A percentile compares a stretch with the other conserved stretches of the same genome.
These are phyloP conservation scores for Hypomecis atomaria DNA, from an alignment of 2,888 invertebrate species.

Conservation along the genomic window DNA sequence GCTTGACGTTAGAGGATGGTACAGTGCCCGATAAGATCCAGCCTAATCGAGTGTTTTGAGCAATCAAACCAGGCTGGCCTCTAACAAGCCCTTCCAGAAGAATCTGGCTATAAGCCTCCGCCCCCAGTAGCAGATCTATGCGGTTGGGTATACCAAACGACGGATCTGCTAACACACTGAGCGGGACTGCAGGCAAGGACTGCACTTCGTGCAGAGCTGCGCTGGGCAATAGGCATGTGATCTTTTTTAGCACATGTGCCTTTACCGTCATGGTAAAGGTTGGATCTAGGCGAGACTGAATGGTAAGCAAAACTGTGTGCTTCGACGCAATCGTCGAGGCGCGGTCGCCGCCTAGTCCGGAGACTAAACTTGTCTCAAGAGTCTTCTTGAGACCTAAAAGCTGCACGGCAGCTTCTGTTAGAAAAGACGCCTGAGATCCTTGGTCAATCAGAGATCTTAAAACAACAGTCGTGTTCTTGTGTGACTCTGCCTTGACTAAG, in stretches of 20 bases:
- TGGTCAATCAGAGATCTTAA: no score
- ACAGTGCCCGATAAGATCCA: background rate
- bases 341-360: background rate
- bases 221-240: no score
- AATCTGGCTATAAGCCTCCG: background rate
- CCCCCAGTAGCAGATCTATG: background rate
- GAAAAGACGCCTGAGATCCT: no score
- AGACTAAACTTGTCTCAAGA: background rate
- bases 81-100: background rate
- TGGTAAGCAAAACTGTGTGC: background rate
- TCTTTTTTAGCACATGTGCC: no score
- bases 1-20: background rate
- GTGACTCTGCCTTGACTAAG: no score
- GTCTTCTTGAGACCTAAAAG: conserved; percentile 3
- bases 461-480: no score
- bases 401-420: conserved; percentile 6
- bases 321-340: background rate
- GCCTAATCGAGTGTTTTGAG: conserved; percentile 1
- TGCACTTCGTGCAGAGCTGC: no score
- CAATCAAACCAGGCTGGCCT: background rate
- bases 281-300: conserved; percentile 3
- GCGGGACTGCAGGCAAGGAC: no score
- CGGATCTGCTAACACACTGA: background rate
- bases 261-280: background rate
- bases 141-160: background rate